Evolutionary conservation across 2,113 vertebrate species (phyloP).

Genomic region (Aldabrachelys gigantea): DNA sequence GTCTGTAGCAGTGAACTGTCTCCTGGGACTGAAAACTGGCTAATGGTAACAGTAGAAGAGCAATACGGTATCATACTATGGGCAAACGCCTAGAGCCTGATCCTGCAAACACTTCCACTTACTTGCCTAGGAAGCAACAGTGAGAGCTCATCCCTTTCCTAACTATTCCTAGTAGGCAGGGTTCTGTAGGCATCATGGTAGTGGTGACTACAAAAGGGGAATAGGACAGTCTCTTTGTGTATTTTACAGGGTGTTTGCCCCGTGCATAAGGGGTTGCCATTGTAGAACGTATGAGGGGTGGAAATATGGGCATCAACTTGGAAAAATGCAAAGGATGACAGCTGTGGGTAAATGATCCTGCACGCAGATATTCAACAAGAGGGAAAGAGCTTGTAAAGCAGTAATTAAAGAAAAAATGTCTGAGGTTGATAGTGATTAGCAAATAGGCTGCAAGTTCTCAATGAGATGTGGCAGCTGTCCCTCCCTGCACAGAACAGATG

Average conservation of each 20-base stretch:
- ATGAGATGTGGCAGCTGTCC: not conserved
- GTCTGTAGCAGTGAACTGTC: not conserved
- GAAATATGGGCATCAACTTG: rapidly evolving
- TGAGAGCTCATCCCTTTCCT: not conserved
- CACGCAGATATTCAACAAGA: not conserved
- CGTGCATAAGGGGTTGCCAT: rapidly evolving
- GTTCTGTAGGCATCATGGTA: not conserved
- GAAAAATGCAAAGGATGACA: not conserved
- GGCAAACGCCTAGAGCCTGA: not conserved
- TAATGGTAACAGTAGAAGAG: not conserved
- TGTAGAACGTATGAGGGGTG: not conserved
- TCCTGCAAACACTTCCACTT: not conserved
- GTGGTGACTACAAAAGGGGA: not conserved
- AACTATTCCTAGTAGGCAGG: not conserved
- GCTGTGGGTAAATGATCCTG: rapidly evolving
- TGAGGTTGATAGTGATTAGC: not conserved
- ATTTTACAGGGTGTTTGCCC: not conserved
- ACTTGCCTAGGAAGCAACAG: not conserved
- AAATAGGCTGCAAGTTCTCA: not conserved
- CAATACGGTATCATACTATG: rapidly evolving
- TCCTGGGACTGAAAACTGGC: not conserved
- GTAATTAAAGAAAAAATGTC: not conserved
- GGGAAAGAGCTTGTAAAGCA: not conserved
- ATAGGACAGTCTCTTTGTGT: not conserved
- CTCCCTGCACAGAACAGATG: not conserved